Base-by-base conservation (phyloP, 2,888 invertebrate species). In the Trichopoda pennipes region DNA sequence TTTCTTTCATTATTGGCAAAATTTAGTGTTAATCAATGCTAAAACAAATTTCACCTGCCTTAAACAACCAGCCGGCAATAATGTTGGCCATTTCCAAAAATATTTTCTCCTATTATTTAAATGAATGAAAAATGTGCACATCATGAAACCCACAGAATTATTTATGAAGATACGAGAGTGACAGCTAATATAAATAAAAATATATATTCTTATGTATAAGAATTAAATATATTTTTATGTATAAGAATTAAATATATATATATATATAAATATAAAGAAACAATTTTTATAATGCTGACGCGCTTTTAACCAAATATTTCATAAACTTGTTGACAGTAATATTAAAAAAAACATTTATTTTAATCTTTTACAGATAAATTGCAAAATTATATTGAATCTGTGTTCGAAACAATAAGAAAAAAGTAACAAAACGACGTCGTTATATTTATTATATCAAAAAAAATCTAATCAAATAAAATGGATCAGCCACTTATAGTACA, bases 401-500 rank as follows among this genome's bases (percentile, higher is more conserved):
- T 70, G 60, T 76, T 70, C 53, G 21, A 64, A 53, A 28, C 16
- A 53, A 8, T 8, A 51, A 56, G 12, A 19, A 23, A 74, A 68
- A 74, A 35, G 32, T 16, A 56, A 49, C 28, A 72, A 68, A 76
- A 69, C 76, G 53, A 58, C 49, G 19, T 12, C 35, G 8, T 32
- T 64, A 64, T 49, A 10, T 49, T 58, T 44, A 44, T 12, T n/a
- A 32, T 2, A 44, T 44, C 14, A 61, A 56, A 17, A 68, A 66
- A 23, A 47, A 60, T 55, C 16, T 38, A 58, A 64, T 23, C 16
- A 63, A 74, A 56, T 44, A 44, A 0, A 35, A 91, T 90, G 91
- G 91, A 91, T 81, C 90, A 90, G 84, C 90, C 91, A 77, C 87
- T 91, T 84, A 93, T 96, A 88, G 98, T 98, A 72, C 96, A 96